These are phyloP conservation scores for Haliclona indistincta DNA, from an alignment of 37 sponge, comb jelly and placozoan genomes.

Conservation along the genomic window DNA sequence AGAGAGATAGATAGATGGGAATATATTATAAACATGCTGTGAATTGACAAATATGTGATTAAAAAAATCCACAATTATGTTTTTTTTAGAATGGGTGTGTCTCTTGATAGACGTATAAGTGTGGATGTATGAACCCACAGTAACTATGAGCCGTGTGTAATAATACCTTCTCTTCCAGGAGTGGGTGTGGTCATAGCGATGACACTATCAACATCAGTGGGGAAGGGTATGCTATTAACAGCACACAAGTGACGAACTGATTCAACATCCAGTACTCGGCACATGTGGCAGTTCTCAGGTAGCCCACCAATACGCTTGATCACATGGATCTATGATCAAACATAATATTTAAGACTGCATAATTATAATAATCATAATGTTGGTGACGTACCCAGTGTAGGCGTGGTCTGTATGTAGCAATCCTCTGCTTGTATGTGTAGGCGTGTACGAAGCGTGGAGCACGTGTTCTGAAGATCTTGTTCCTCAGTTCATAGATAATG, in stretches of 20 bases:
- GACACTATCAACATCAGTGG: too few species aligned
- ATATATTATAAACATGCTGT: too few species aligned
- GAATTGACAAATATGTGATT: too few species aligned
- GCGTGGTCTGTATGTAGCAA: slow-evolving; percentile 41
- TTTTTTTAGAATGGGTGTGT: too few species aligned
- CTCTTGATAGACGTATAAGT: too few species aligned
- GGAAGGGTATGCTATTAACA: slow-evolving; percentile 22
- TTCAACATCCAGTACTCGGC: slow-evolving; percentile 42
- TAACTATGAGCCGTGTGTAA: too few species aligned
- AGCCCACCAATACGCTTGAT: slow-evolving; percentile 61
- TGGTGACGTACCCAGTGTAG: slow-evolving; percentile 47
- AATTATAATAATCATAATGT: not conserved
- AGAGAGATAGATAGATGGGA: not conserved
- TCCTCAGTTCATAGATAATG: slow-evolving; percentile 55
- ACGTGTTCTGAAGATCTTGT: slow-evolving; percentile 42
- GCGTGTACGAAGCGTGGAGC: slow-evolving; percentile 50
- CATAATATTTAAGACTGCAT: not conserved
- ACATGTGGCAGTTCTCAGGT: slow-evolving; percentile 53
- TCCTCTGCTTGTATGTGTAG: slow-evolving; percentile 63
- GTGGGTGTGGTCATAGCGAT: too few species aligned
- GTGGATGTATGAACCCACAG: too few species aligned
- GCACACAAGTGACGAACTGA: slow-evolving; percentile 38
- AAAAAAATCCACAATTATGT: too few species aligned
- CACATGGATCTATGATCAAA: slow-evolving; percentile 33
- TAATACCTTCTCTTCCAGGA: slow-evolving; percentile 1